Percentiles rank a stretch among this genome's conserved stretches.
These are phyloP conservation scores for Serripes groenlandicus DNA, from an alignment of 2,888 invertebrate genomes.

Conservation along the genomic window DNA sequence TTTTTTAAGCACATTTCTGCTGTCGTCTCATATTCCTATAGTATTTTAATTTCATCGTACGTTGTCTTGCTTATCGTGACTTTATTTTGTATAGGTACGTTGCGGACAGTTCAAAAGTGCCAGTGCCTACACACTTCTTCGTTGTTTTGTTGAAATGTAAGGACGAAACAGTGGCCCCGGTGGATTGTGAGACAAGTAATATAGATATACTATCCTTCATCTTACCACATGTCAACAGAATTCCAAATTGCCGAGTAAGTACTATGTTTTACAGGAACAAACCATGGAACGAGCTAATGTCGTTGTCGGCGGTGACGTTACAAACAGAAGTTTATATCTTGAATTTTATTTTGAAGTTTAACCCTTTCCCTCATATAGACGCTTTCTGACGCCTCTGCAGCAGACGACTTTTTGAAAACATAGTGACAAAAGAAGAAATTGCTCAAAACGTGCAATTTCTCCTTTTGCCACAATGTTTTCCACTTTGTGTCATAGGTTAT, in stretches of 20 bases:
- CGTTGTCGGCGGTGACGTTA: no score
- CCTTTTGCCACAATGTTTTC: no score
- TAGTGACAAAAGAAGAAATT: background rate
- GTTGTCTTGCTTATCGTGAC: no score
- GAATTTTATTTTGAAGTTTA: background rate
- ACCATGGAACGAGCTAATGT: no score
- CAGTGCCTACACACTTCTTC: slow-evolving; percentile 80
- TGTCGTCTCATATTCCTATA: no score
- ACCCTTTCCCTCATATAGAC: background rate
- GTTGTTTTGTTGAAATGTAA: slow-evolving; percentile 71
- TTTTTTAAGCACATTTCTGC: no score
- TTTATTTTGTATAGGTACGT: background rate
- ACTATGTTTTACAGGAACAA: no score
- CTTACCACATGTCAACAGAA: slow-evolving; percentile 71
- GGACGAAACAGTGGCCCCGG: background rate
- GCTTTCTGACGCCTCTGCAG: background rate
- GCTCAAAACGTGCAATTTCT: background rate
- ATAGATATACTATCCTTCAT: slow-evolving; percentile 74
- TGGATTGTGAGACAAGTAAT: slow-evolving; percentile 24
- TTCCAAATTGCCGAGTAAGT: slow-evolving; percentile 78
- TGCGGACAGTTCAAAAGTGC: slow-evolving; percentile 34
- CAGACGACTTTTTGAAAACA: background rate
- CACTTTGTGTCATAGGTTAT: no score
- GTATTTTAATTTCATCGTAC: no score
- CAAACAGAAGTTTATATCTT: background rate